These are phyloP conservation scores for Alloplasta piceator DNA, from an alignment of 2,888 invertebrate species.

Conservation along the genomic window DNA sequence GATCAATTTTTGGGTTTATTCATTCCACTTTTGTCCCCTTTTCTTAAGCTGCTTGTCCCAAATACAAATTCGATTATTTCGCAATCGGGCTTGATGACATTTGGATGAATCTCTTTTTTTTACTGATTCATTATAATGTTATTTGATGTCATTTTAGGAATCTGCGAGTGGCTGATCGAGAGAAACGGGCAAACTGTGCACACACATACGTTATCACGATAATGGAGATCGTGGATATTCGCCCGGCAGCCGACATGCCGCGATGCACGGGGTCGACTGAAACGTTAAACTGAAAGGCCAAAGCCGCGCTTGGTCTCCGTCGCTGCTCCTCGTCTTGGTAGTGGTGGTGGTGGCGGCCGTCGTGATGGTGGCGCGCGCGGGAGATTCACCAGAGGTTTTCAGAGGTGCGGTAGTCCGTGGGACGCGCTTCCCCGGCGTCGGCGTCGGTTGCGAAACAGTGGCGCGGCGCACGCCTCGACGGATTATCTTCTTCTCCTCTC, in stretches of 20 bases:
- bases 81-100: neutral
- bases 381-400: conserved; percentile 65
- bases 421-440: conserved; percentile 70
- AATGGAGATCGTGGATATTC: conserved; percentile 53
- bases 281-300: conserved; percentile 65
- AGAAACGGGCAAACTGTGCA: conserved; percentile 15
- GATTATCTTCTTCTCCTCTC: conserved; percentile 48
- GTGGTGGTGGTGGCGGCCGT: conserved; percentile 58
- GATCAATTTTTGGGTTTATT: neutral
- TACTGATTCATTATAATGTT: too few relatives aligned
- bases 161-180: neutral
- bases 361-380: conserved; percentile 65
- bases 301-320: too few relatives aligned
- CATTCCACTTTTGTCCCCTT: neutral
- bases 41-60: neutral
- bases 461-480: conserved; percentile 66
- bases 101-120: too few relatives aligned
- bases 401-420: conserved; percentile 57
- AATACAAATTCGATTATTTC: neutral
- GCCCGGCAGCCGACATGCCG: conserved; percentile 81
- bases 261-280: conserved; percentile 83
- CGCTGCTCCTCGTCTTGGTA: too few relatives aligned
- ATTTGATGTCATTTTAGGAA: conserved; percentile 34
- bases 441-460: conserved; percentile 64
- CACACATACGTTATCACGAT: conserved; percentile 45